Evolutionary conservation across 2,888 invertebrate species (phyloP).

Genomic region (Catotricha subobsoleta): DNA sequence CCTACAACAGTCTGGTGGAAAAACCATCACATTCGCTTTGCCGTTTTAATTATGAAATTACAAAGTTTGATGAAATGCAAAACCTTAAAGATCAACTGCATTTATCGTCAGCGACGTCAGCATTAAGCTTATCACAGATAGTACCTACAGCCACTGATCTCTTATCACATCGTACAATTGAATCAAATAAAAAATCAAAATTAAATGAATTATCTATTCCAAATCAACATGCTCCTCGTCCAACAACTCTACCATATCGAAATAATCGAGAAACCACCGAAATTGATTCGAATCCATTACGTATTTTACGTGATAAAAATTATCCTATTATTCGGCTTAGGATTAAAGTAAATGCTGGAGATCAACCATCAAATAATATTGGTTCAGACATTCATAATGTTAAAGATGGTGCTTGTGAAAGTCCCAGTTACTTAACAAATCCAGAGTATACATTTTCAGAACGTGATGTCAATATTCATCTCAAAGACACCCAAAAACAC

Average conservation of each 20-base stretch:
- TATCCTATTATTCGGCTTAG: slow-evolving; percentile 12
- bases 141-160: no score
- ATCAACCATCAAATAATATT: slow-evolving; percentile 11
- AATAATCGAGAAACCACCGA: slow-evolving; percentile 11
- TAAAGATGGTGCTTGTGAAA: slow-evolving; percentile 20
- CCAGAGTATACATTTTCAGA: slow-evolving; percentile 24
- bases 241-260: slow-evolving; percentile 26
- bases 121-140: slow-evolving; percentile 2
- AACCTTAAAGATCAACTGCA: slow-evolving; percentile 5
- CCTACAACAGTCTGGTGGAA: slow-evolving; percentile 84
- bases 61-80: slow-evolving; percentile 1
- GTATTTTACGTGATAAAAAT: slow-evolving; percentile 14
- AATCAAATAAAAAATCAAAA: no score
- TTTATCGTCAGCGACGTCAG: slow-evolving; percentile 5
- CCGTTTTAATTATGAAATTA: slow-evolving; percentile 10
- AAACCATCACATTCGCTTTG: slow-evolving; percentile 32
- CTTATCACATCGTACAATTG: no score
- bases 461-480: slow-evolving; percentile 7
- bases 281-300: slow-evolving; percentile 12
- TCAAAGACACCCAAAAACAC: slow-evolving; percentile 3
- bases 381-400: slow-evolving; percentile 5
- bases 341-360: slow-evolving; percentile 9
- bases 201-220: slow-evolving; percentile 12
- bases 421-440: slow-evolving; percentile 27
- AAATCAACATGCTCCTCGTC: slow-evolving; percentile 21